These are phyloP conservation scores for Vulpes lagopus DNA, from an alignment of 2,113 vertebrate genomes.

Conservation along the genomic window DNA sequence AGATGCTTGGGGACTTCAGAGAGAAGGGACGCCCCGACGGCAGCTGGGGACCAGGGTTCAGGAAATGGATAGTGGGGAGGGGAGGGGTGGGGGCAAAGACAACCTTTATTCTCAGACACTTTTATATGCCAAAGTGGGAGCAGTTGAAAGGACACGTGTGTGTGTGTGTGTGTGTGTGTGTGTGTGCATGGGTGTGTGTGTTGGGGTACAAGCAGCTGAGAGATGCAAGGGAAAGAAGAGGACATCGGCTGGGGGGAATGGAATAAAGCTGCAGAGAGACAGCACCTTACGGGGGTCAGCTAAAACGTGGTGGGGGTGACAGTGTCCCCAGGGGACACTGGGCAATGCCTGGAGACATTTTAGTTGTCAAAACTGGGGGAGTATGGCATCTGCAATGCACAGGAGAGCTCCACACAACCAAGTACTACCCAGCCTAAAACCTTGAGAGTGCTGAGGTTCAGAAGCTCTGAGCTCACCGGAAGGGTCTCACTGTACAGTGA, in stretches of 20 bases:
- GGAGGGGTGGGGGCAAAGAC: neutral
- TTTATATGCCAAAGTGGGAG: neutral
- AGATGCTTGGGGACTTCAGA: neutral
- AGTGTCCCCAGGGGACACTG: neutral
- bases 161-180: neutral
- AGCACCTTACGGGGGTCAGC: neutral
- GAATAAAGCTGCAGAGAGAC: neutral
- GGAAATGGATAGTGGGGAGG: neutral
- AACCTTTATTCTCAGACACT: neutral
- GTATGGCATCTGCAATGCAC: neutral
- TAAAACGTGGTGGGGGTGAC: fast-evolving
- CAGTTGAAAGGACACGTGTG: neutral
- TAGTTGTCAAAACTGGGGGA: neutral
- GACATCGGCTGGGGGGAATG: too few relatives aligned
- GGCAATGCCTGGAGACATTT: neutral
- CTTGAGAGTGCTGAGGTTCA: fast-evolving
- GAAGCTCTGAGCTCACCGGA: neutral
- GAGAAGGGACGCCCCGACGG: neutral
- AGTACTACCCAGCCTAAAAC: neutral
- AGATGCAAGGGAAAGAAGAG: neutral
- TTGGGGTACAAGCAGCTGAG: neutral
- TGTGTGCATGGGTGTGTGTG: too few relatives aligned
- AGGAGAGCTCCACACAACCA: neutral
- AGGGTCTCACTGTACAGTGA: neutral
- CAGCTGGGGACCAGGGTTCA: neutral